phyloP scores from a whole-genome alignment of 2,888 invertebrate species.

The Drosophila mayaguana region DNA sequence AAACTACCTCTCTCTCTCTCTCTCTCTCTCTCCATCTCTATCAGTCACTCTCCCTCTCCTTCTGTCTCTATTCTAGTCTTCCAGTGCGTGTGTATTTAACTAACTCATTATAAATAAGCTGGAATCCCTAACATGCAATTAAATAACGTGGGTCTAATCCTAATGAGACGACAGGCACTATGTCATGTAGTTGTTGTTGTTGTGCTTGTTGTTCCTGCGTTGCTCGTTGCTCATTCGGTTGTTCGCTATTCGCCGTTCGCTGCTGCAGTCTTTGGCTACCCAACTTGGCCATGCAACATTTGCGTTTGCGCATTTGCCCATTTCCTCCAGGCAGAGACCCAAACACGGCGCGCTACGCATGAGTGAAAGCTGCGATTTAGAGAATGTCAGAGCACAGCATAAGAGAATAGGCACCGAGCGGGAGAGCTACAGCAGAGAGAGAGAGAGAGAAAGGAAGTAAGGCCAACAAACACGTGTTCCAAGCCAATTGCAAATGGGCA shows the following conservation, averaged over 20 bases:
- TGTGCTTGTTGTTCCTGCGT: constrained; percentile 28
- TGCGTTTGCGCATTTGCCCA: constrained; percentile 73
- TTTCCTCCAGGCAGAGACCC: constrained; percentile 41
- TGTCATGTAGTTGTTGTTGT: constrained; percentile 67
- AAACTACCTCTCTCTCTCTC: constrained; percentile 1
- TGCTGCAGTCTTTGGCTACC: constrained; percentile 44
- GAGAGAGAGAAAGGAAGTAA: constrained; percentile 8
- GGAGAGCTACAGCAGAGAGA: neutral
- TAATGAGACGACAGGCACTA: constrained; percentile 81
- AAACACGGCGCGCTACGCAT: constrained; percentile 60
- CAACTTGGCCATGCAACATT: constrained; percentile 74
- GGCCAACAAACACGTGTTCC: constrained; percentile 76
- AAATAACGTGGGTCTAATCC: constrained; percentile 81
- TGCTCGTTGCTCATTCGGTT: constrained; percentile 30
- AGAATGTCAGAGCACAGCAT: constrained; percentile 37
- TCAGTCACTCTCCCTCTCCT: neutral
- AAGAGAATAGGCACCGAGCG: constrained; percentile 11
- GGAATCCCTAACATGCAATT: constrained; percentile 81
- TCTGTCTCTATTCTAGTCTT: constrained; percentile 11
- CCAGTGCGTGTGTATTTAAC: constrained; percentile 75
- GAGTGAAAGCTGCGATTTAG: constrained; percentile 79
- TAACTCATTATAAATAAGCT: constrained; percentile 80
- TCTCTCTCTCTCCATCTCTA: neutral
- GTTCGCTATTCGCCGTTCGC: constrained; percentile 32
- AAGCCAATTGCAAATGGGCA: constrained; percentile 71